Conservation (phyloP, 2,888 invertebrate species). For the Euplexia lucipara region DNA sequence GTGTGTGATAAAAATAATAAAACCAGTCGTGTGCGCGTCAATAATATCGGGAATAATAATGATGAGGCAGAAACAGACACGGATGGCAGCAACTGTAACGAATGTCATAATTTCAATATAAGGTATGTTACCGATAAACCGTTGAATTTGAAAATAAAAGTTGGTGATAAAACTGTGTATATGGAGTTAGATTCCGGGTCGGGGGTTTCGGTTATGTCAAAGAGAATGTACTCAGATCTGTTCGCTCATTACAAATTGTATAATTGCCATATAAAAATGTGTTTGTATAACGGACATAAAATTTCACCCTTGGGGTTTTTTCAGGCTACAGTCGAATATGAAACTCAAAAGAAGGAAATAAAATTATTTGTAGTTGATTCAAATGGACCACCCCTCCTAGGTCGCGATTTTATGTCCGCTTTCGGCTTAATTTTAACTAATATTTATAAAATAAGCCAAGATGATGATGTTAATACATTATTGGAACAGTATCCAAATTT, state of each 20-base stretch:
- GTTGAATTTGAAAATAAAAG: neutral
- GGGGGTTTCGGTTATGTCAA: no score
- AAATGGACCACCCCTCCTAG: constrained; percentile 8
- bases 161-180: neutral
- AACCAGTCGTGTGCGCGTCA: no score
- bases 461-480: constrained; percentile 2
- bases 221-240: neutral
- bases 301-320: no score
- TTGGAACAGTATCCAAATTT: constrained; percentile 4
- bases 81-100: constrained; percentile 8
- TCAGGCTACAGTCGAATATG: constrained; percentile 1
- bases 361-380: constrained; percentile 8
- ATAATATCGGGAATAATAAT: no score
- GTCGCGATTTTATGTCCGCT: no score
- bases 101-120: constrained; percentile 10
- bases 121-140: constrained; percentile 3
- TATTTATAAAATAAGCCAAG: constrained; percentile 9
- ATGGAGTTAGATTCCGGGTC: constrained; percentile 12
- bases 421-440: constrained; percentile 2
- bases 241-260: constrained; percentile 6
- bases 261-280: constrained; percentile 1
- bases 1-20: constrained; percentile 9
- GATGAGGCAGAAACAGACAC: neutral
- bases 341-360: neutral
- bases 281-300: no score